Evolutionary conservation across 2,113 vertebrate species (phyloP).

Genomic region (Aspidoscelis tigris): DNA sequence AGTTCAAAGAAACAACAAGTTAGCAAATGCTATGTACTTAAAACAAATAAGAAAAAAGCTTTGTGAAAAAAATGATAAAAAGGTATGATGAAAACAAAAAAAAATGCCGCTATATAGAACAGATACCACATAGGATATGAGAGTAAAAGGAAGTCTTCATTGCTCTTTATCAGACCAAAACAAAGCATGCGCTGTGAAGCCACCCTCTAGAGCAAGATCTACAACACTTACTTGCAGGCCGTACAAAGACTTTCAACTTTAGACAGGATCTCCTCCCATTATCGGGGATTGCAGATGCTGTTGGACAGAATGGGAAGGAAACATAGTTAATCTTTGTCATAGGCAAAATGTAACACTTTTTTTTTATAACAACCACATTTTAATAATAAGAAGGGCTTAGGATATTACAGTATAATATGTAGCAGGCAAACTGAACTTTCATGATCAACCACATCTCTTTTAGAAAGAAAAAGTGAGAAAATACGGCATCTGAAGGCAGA

Average conservation of each 20-base stretch:
- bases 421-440: neutral
- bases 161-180: conserved; percentile 71
- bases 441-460: neutral
- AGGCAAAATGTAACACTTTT: conserved; percentile 4
- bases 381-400: neutral
- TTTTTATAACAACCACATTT: neutral
- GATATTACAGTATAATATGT: neutral
- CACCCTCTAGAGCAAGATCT: conserved; percentile 58
- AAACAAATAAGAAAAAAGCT: conserved; percentile 69
- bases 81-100: conserved; percentile 72
- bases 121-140: conserved; percentile 74
- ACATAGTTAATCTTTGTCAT: conserved; percentile 38
- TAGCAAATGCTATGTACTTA: conserved; percentile 78
- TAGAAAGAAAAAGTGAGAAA: neutral
- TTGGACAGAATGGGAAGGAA: conserved; percentile 36
- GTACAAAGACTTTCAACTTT: conserved; percentile 98
- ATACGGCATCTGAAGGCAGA: neutral
- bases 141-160: conserved; percentile 61
- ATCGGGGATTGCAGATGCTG: conserved; percentile 95
- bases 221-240: conserved; percentile 94
- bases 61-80: conserved; percentile 76
- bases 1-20: conserved; percentile 82
- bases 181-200: conserved; percentile 67
- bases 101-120: conserved; percentile 71
- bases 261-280: conserved; percentile 94